Evolutionary conservation across 2,797 vertebrate species (phyloP), one percentile per base, ranked within the genome.

Genomic region (Geotrypetes seraphini): DNA sequence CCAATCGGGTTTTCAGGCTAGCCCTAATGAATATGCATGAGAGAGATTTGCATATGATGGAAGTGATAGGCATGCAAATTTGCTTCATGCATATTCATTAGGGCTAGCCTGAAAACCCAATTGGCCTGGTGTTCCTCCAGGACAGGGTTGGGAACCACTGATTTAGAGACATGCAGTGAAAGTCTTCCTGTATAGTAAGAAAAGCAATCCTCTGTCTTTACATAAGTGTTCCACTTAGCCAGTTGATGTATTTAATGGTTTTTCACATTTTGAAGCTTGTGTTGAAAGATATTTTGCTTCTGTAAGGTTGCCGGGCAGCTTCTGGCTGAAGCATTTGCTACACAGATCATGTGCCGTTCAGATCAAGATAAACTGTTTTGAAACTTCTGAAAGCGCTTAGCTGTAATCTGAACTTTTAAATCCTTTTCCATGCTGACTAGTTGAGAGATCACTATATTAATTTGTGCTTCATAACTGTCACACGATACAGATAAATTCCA

Each of bases 371-470:
- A 36, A 33, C 57, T 48, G 43, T 31, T 50, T 33, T 16, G 33
- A 36, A 53, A 34, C 33, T n/a, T 30, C 19, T 30, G 5, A n/a
- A 22, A 6, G 12, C 39, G 27, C 43, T 61, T 66, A 67, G 50
- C 59, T 79, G 78, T 81, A 87, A 81, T 69, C 59, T 69, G 63
- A 68, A 66, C 34, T 2, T 61, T 50, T 49, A 42, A 55, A 65
- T 54, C 39, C 54, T 24, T 69, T 35, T 55, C 70, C 66, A 69
- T 73, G 72, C 71, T 78, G 81, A 70, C 69, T 60, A 54, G 74
- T 44, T 77, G 84, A 79, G 69, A 79, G 67, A 78, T 79, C 85
- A 85, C 76, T 71, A 82, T 84, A 84, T 79, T 76, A 73, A 58
- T 66, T 72, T 41, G 2, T 61, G 66, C 68, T 71, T 67, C 41